phyloP scores from a whole-genome alignment of 2,797 vertebrate genomes.

The Acropternis orthonyx region DNA sequence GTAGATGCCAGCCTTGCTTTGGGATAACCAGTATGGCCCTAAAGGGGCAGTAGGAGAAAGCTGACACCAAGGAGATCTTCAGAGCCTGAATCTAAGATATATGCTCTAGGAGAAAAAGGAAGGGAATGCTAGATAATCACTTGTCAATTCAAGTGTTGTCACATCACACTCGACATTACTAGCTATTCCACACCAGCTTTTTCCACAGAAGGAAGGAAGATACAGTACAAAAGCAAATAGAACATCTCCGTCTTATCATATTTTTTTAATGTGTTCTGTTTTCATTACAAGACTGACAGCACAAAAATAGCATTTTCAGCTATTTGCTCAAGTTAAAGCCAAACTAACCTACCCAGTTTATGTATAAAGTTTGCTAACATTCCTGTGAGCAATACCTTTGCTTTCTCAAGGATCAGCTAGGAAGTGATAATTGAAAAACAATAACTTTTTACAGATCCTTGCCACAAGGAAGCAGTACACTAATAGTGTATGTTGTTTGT shows the following conservation, averaged over 20 bases:
- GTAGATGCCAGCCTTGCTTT: neutral
- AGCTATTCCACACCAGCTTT: neutral
- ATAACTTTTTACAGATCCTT: neutral
- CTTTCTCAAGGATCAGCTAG: neutral
- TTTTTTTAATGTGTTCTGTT: neutral
- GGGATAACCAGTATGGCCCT: neutral
- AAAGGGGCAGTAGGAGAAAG: neutral
- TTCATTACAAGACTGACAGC: neutral
- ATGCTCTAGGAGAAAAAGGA: neutral
- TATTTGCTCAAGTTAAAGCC: neutral
- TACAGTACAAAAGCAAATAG: neutral
- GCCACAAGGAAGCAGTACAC: neutral
- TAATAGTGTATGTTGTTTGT: neutral
- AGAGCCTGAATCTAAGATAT: neutral
- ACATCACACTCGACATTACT: neutral
- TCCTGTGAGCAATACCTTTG: neutral
- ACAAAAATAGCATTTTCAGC: neutral
- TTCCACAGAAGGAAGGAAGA: neutral
- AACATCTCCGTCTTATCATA: neutral
- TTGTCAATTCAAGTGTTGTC: neutral
- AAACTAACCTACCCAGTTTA: neutral
- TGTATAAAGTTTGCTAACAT: neutral
- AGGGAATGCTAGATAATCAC: neutral
- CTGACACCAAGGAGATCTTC: neutral
- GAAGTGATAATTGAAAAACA: constrained; percentile 29